Evolutionary conservation across 1,140 invertebrate genomes (phyloP), one percentile per base, ranked within the genome.

Genomic region (Drosophila pseudoobscura): DNA sequence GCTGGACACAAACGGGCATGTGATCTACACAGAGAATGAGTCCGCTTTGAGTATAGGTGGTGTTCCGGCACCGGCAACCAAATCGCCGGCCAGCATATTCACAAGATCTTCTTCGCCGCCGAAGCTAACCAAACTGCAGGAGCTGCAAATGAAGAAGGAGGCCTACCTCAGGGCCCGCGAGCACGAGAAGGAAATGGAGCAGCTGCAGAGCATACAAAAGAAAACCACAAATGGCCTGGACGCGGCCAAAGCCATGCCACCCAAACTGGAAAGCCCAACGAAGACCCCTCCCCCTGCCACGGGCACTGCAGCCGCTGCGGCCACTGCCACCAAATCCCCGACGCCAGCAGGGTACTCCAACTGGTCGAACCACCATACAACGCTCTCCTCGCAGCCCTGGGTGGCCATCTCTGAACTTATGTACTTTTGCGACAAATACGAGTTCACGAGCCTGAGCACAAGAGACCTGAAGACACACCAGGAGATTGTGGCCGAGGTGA

Each of bases 391-490:
- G 13, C 74, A 77, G 66, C 57, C 89, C 6, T 91, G 89, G 89
- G 85, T 88, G 58, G 83, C 85, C 41, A 88, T 91, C 52, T 87
- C 89, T 2, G 89, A 91, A 53, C 65, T 91, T n/a, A 91, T 91
- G 74, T 76, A 75, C 22, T 91, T 91, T 51, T 91, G 89, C 50
- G 89, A 91, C 64, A 91, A 91, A 73, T 89, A 91, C 57, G 89
- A 91, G 66, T 91, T 90, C 58, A 87, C 79, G 44, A 75, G 89
- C 0, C 31, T 91, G 3, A 88, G 82, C 45, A 77, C 83, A 0
- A 61, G 71, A 0, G 89, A 89, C 31, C 62, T 78, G 8, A 75
- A 56, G 62, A 77, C 75, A 0, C 89, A 91, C 15, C 88, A 89
- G 57, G 80, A 85, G 29, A 91, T 91, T 26, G 76, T 89, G 8